Evolutionary conservation across 2,113 vertebrate species (phyloP).

Genomic region (Coregonus clupeaformis): DNA sequence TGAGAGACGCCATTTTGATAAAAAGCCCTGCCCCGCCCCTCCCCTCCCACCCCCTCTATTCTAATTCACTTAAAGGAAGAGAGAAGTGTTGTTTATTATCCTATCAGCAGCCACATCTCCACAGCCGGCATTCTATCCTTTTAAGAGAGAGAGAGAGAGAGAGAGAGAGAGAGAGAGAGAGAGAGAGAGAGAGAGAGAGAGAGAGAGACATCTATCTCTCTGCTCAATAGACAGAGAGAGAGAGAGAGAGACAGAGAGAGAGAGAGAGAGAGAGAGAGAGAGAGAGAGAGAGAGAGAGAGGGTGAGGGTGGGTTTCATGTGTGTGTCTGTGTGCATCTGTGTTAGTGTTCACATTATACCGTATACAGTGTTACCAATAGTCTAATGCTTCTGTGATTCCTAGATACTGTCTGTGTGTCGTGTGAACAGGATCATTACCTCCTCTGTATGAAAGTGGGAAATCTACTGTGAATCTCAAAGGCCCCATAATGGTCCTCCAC

Average conservation of each 20-base stretch:
- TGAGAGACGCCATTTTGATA: conserved; percentile 49
- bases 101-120: conserved; percentile 56
- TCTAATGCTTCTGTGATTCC: too few species aligned
- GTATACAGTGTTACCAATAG: not conserved
- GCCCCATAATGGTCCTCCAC: conserved; percentile 58
- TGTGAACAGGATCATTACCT: conserved; percentile 60
- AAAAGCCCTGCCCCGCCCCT: too few species aligned
- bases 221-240: too few species aligned
- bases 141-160: not conserved
- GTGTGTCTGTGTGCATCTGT: not conserved
- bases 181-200: too few species aligned
- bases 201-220: too few species aligned
- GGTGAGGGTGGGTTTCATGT: too few species aligned
- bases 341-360: not conserved
- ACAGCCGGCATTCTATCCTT: conserved; percentile 23
- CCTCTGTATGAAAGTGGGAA: conserved; percentile 3
- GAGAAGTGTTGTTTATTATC: conserved; percentile 36
- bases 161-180: too few species aligned
- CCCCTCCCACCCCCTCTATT: too few species aligned
- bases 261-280: too few species aligned
- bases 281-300: too few species aligned
- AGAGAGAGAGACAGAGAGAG: too few species aligned
- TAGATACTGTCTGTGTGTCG: conserved; percentile 33
- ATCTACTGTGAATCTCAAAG: conserved; percentile 66
- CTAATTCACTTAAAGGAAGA: too few species aligned